These are phyloP conservation scores for Gastrophryne carolinensis DNA, from an alignment of 2,797 vertebrate species.

Conservation along the genomic window DNA sequence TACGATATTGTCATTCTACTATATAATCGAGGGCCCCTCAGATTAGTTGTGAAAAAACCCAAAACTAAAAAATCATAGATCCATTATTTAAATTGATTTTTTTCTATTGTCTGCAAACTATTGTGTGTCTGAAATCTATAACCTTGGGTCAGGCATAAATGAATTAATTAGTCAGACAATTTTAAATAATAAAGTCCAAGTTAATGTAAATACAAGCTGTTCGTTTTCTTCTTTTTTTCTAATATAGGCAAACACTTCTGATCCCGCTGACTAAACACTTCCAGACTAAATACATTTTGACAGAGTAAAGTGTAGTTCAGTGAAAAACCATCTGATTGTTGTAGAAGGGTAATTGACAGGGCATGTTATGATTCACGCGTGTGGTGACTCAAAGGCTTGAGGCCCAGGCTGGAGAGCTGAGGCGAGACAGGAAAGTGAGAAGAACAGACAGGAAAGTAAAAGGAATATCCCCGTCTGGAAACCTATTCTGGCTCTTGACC, in stretches of 20 bases:
- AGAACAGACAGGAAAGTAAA: slow-evolving; percentile 44
- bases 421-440: slow-evolving; percentile 49
- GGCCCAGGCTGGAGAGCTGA: slow-evolving; percentile 1
- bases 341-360: not conserved
- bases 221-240: not conserved
- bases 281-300: not conserved
- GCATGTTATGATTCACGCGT: slow-evolving; percentile 31
- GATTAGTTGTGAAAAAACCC: too few species aligned
- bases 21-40: too few species aligned
- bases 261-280: not conserved
- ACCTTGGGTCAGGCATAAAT: too few species aligned
- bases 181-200: too few species aligned
- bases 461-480: slow-evolving; percentile 44
- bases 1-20: too few species aligned
- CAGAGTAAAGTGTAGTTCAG: not conserved
- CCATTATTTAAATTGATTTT: too few species aligned
- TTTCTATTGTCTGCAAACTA: too few species aligned
- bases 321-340: not conserved
- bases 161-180: too few species aligned
- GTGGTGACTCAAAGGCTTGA: slow-evolving; percentile 36
- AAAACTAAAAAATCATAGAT: too few species aligned
- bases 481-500: slow-evolving; percentile 36
- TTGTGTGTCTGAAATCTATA: too few species aligned
- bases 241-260: not conserved
- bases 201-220: too few species aligned